A percentile compares a stretch with the other conserved stretches of the same genome.
These are phyloP conservation scores for Tethya wilhelma DNA, from an alignment of 37 sponge, comb jelly and placozoan genomes.

Conservation along the genomic window DNA sequence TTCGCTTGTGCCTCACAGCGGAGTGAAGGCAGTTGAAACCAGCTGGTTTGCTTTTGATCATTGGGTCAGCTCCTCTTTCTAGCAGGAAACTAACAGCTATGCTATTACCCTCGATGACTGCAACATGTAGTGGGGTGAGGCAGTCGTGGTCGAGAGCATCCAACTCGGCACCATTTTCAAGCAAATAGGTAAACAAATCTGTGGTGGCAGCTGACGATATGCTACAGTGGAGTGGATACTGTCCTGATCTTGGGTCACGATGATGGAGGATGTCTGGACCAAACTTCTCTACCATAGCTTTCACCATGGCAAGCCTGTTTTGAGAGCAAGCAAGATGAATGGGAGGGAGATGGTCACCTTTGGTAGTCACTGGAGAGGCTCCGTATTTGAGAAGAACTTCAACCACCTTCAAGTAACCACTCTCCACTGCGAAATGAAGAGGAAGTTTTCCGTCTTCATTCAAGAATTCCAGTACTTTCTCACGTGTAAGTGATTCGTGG, in stretches of 20 bases:
- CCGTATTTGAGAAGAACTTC: conserved; percentile 66
- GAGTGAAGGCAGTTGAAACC: conserved; percentile 50
- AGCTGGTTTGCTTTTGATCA: conserved; percentile 3
- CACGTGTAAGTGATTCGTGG: conserved; percentile 36
- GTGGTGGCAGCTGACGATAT: neutral
- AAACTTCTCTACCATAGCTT: conserved; percentile 46
- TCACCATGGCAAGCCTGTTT: conserved; percentile 49
- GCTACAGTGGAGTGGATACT: conserved; percentile 65
- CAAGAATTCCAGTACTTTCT: conserved; percentile 38
- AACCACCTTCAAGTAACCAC: conserved; percentile 57
- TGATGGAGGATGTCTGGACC: conserved; percentile 26
- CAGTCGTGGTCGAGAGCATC: conserved; percentile 56
- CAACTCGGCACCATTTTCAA: conserved; percentile 42
- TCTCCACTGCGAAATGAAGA: conserved; percentile 83
- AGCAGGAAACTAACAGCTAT: conserved; percentile 49
- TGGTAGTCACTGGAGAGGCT: conserved; percentile 34
- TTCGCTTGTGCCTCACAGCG: conserved; percentile 30
- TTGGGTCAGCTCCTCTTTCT: conserved; percentile 22
- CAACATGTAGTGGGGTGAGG: conserved; percentile 61
- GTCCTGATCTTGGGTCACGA: conserved; percentile 13
- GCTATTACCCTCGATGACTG: conserved; percentile 46
- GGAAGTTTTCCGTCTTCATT: conserved; percentile 72
- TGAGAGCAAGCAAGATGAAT: conserved; percentile 75
- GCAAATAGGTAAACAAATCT: conserved; percentile 43
- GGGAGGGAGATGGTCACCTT: conserved; percentile 57